These are phyloP conservation scores for Dryadula phaetusa DNA, from an alignment of 2,888 invertebrate species.

Conservation along the genomic window DNA sequence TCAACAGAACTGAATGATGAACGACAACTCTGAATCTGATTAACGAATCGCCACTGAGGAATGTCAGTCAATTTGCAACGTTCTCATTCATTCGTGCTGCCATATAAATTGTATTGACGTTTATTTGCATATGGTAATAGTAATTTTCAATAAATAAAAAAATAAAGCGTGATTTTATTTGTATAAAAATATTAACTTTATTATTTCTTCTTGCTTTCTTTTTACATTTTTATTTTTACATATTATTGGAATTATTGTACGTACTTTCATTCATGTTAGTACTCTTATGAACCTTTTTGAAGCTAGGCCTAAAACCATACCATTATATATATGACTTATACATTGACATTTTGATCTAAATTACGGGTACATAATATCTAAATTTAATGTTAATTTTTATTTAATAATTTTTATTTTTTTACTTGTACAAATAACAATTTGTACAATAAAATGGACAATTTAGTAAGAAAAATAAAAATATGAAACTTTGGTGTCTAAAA, in stretches of 20 bases:
- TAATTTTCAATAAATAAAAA: background rate
- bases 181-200: too few relatives aligned
- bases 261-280: too few relatives aligned
- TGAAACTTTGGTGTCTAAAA: slow-evolving; percentile 19
- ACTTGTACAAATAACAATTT: background rate
- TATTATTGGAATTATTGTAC: too few relatives aligned
- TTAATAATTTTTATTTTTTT: background rate
- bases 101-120: background rate
- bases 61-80: background rate
- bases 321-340: background rate
- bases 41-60: background rate
- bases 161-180: background rate
- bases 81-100: background rate
- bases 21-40: background rate
- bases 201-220: too few relatives aligned
- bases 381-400: background rate
- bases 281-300: background rate
- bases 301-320: background rate
- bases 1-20: slow-evolving; percentile 18
- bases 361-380: background rate
- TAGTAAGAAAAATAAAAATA: slow-evolving; percentile 1
- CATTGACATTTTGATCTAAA: slow-evolving; percentile 12
- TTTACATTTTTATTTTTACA: too few relatives aligned
- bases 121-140: background rate
- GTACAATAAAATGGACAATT: background rate